Percentiles rank a stretch among this genome's conserved stretches.
phyloP scores from a whole-genome alignment of 2,888 invertebrate genomes.

The Lobophora halterata region DNA sequence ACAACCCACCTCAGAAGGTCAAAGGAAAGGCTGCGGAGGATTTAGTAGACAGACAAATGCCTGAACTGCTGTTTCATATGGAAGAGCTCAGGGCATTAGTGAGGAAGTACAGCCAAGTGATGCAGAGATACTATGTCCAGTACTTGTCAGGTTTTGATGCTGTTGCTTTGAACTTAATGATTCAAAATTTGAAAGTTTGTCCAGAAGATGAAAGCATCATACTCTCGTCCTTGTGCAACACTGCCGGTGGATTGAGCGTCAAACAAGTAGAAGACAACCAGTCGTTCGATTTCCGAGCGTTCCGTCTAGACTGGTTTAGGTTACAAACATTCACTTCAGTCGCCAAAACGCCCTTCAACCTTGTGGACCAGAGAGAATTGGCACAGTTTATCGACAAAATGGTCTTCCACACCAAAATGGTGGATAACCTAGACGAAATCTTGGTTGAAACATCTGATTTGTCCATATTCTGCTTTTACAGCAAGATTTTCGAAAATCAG shows the following conservation, averaged over 20 bases:
- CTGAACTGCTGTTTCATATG: constrained; percentile 98
- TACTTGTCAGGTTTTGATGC: constrained; percentile 98
- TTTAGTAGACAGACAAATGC: constrained; percentile 96
- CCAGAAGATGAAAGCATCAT: constrained; percentile 98
- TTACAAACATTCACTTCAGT: constrained; percentile 96
- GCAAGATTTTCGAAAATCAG: constrained; percentile 97
- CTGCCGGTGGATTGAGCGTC: constrained; percentile 90
- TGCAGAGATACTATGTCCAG: constrained; percentile 98
- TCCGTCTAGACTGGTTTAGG: constrained; percentile 98
- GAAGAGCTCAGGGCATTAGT: constrained; percentile 97
- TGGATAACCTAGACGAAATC: constrained; percentile 98
- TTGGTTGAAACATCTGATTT: constrained; percentile 98
- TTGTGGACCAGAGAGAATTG: constrained; percentile 92
- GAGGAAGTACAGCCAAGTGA: constrained; percentile 97
- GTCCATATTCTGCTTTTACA: constrained; percentile 98
- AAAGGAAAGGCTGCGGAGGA: constrained; percentile 95
- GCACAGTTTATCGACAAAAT: constrained; percentile 96
- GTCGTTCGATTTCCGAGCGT: constrained; percentile 96
- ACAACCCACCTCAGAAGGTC: constrained; percentile 95
- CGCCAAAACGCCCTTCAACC: constrained; percentile 87
- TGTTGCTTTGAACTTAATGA: constrained; percentile 91
- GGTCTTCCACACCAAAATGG: constrained; percentile 98
- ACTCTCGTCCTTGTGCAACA: constrained; percentile 94
- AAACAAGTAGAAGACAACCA: constrained; percentile 99
- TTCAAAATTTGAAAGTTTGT: constrained; percentile 90